Evolutionary conservation across 2,113 vertebrate species (phyloP), one percentile per base, ranked within the genome.

Genomic region (Rhineura floridana): DNA sequence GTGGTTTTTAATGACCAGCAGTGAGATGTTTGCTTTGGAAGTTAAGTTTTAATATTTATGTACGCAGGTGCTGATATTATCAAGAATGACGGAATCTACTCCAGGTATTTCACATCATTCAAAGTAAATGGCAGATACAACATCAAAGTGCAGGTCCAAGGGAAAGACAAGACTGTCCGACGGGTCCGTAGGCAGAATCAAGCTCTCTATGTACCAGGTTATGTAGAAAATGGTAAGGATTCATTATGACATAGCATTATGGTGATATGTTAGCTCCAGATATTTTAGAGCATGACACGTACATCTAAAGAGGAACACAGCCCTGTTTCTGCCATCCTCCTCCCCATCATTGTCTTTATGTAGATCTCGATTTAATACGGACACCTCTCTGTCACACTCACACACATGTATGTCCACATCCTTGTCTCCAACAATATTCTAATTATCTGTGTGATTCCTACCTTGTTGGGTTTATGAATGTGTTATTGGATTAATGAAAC

Each of bases 11-110:
- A 17, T 48, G 1, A 81, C 44, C 3, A 80, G 59, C n/a, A 87
- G 48, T 30, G 84, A 44, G 2, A 39, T 15, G 19, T 30, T 44
- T 76, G 52, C 42, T 52, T 81, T 82, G 12, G 28, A 70, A 50
- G 73, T 62, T 94, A 89, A 91, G 84, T 91, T 78, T 91, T 88
- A 88, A 36, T 46, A 81, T 93, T 91, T 88, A 39, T 86, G 65
- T 92, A 44, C 79, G 33, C 63, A 97, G 96, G 96, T 88, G 95
- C 96, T 84, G 97, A 98, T 91, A 93, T n/a, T 28, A 44, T 91
- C 11, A 96, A 95, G 93, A 55, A 95, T 42, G 96, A 97, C 83
- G 97, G 96, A 46, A 75, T 97, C 88, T 97, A 97, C 93, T 97
- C 96, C n/a, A 96, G 91, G 73, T 97, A 96, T 87, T 97, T 97